A percentile compares a stretch with the other conserved stretches of the same genome.
Conservation (phyloP, 2,797 vertebrate species). For the Mormyrus hasselquistii region DNA sequence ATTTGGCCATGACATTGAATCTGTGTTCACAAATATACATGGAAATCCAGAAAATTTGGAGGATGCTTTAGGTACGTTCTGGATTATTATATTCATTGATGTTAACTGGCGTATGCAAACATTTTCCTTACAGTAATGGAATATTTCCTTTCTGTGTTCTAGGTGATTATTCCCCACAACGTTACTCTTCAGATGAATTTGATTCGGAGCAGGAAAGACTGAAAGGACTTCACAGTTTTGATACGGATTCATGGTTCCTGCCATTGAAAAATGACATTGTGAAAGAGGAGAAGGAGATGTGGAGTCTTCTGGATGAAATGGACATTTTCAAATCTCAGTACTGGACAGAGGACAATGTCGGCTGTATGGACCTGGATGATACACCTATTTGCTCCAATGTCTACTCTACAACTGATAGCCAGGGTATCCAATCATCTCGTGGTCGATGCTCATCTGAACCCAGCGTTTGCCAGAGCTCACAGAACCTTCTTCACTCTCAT, state of each 20-base stretch:
- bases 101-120: background rate
- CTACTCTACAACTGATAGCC: conserved; percentile 36
- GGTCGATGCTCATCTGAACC: conserved; percentile 60
- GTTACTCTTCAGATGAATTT: conserved; percentile 61
- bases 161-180: conserved; percentile 42
- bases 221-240: conserved; percentile 32
- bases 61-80: conserved; percentile 48
- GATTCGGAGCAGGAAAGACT: conserved; percentile 51
- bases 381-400: conserved; percentile 41
- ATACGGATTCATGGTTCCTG: conserved; percentile 44
- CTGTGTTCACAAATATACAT: conserved; percentile 43
- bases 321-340: conserved; percentile 50
- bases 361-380: conserved; percentile 52
- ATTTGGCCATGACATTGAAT: conserved; percentile 60
- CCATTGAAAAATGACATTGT: conserved; percentile 42
- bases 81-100: background rate
- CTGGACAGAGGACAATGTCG: conserved; percentile 28
- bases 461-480: conserved; percentile 56
- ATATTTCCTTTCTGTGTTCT: conserved; percentile 21
- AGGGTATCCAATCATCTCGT: conserved; percentile 42
- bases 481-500: conserved; percentile 36
- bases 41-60: conserved; percentile 36
- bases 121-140: background rate
- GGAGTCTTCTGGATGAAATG: conserved; percentile 56
- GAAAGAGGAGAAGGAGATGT: conserved; percentile 43